Percentiles rank a stretch among this genome's conserved stretches.
Evolutionary conservation across 2,888 invertebrate species (phyloP).

Genomic region (Stictocephala bisonia): DNA sequence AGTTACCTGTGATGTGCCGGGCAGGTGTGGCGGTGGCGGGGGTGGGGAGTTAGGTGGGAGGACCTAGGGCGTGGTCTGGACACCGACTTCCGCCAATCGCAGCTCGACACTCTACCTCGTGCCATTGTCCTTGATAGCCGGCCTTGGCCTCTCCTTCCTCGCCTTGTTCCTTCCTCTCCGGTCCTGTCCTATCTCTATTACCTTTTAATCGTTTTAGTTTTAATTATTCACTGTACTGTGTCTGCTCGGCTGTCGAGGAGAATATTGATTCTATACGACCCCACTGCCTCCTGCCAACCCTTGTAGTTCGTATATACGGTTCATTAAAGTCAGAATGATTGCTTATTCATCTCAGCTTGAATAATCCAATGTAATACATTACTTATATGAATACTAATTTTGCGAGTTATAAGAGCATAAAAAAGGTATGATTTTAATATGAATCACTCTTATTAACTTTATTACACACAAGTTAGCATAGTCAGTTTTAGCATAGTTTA

Average conservation of each 20-base stretch:
- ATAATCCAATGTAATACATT: too few relatives aligned
- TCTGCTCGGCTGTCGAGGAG: neutral
- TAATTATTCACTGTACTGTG: slow-evolving; percentile 25
- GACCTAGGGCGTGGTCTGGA: slow-evolving; percentile 32
- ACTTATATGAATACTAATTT: too few relatives aligned
- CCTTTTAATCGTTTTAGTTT: slow-evolving; percentile 43
- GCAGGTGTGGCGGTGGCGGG: slow-evolving; percentile 27
- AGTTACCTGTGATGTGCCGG: slow-evolving; percentile 11
- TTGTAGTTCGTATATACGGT: too few relatives aligned
- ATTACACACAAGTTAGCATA: too few relatives aligned
- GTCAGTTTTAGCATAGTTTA: too few relatives aligned
- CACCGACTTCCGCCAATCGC: slow-evolving; percentile 14
- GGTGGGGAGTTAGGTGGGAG: neutral
- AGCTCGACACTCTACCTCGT: slow-evolving; percentile 6
- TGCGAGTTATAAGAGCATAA: too few relatives aligned
- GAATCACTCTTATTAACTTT: too few relatives aligned
- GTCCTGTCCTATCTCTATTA: slow-evolving; percentile 38
- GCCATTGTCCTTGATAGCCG: slow-evolving; percentile 42
- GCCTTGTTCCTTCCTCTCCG: neutral
- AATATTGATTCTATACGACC: slow-evolving; percentile 11
- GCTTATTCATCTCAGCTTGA: too few relatives aligned
- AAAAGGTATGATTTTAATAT: too few relatives aligned
- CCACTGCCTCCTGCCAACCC: neutral
- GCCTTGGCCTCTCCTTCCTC: slow-evolving; percentile 35
- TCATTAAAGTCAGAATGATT: too few relatives aligned